Evolutionary conservation across 2,888 invertebrate genomes (phyloP).

Genomic region (Cephus pygmeus): DNA sequence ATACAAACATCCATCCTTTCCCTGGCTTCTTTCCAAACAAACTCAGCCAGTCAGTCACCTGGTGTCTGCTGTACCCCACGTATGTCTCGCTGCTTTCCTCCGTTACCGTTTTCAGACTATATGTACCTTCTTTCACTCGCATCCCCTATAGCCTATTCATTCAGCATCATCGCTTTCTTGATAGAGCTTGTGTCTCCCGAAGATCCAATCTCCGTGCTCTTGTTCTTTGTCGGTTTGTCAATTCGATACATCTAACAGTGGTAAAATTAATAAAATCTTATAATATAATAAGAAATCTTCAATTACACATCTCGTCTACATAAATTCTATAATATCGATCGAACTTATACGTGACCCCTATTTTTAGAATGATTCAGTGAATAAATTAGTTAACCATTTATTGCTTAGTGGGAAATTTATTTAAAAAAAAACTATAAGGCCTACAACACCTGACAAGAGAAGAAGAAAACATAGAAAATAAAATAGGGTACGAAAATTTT

Average conservation of each 20-base stretch:
- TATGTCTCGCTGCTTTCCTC: neutral
- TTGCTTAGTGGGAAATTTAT: no score
- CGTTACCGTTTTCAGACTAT: constrained; percentile 13
- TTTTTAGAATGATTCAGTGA: no score
- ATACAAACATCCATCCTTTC: constrained; percentile 25
- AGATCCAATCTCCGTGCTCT: neutral
- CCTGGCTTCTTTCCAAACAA: constrained; percentile 22
- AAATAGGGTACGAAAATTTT: constrained; percentile 4
- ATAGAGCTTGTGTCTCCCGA: neutral
- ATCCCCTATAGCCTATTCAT: constrained; percentile 24
- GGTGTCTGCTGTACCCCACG: neutral
- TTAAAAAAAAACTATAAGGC: no score
- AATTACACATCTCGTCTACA: neutral
- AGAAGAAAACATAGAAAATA: constrained; percentile 4
- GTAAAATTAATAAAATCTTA: neutral
- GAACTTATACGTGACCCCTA: no score
- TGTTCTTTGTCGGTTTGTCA: neutral
- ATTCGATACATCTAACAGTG: neutral
- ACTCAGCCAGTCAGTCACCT: constrained; percentile 6
- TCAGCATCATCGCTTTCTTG: constrained; percentile 14
- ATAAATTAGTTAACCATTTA: no score
- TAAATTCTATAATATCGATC: neutral
- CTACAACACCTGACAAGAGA: constrained; percentile 13
- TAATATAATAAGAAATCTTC: neutral
- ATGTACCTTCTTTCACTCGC: constrained; percentile 11